phyloP scores from a whole-genome alignment of 92 coral and sea anemone species.

The Porites divaricata region DNA sequence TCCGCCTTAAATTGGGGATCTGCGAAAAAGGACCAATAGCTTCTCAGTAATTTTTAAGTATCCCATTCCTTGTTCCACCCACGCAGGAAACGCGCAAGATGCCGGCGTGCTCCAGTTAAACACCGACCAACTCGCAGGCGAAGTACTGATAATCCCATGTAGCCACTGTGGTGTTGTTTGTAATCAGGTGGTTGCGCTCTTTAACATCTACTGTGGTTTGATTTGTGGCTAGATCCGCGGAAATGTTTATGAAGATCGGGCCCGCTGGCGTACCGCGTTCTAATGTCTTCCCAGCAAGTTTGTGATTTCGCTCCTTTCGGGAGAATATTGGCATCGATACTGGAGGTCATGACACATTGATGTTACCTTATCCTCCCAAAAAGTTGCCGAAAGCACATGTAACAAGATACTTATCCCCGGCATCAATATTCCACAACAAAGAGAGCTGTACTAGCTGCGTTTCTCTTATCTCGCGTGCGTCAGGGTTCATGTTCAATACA shows the following conservation, averaged over 20 bases:
- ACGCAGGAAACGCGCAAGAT: conserved; percentile 34
- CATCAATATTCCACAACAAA: background rate
- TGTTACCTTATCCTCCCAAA: conserved; percentile 1
- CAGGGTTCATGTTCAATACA: too few species aligned
- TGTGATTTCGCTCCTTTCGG: background rate
- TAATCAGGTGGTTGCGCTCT: background rate
- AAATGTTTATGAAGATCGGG: background rate
- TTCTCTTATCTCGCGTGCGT: too few species aligned
- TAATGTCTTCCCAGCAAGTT: background rate
- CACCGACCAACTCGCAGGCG: conserved; percentile 9
- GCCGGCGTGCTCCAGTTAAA: background rate
- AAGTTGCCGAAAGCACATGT: conserved; percentile 20
- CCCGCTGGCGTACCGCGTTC: too few species aligned
- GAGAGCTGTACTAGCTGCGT: background rate
- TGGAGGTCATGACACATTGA: conserved; percentile 14
- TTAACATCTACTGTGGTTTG: conserved; percentile 13
- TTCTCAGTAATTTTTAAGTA: conserved; percentile 5
- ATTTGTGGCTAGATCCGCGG: conserved; percentile 5
- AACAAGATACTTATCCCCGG: background rate
- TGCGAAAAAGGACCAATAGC: background rate
- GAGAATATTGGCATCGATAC: background rate
- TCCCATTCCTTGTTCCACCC: background rate
- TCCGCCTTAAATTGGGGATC: conserved; percentile 7
- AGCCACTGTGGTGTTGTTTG: background rate
- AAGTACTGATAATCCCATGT: background rate